phyloP scores from a whole-genome alignment of 2,888 invertebrate genomes.

The Cheilosia variabilis region DNA sequence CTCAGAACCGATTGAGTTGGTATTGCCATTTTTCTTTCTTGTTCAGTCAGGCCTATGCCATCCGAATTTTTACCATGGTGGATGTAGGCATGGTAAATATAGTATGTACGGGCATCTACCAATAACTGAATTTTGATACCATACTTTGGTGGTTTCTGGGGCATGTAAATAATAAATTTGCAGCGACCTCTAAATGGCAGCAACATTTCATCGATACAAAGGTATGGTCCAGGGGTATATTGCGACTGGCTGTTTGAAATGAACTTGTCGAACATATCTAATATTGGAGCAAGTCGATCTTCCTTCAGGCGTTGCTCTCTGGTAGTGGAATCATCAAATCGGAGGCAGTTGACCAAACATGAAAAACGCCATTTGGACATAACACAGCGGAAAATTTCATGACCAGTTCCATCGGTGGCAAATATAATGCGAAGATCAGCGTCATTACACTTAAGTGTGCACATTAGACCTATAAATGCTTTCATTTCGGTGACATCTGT shows the following conservation, averaged over 20 bases:
- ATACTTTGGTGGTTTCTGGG: conserved; percentile 70
- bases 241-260: conserved; percentile 65
- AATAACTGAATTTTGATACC: conserved; percentile 68
- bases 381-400: conserved; percentile 58
- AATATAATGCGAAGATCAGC: conserved; percentile 55
- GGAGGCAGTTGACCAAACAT: conserved; percentile 65
- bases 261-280: conserved; percentile 68
- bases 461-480: too few species aligned
- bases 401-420: conserved; percentile 62
- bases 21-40: conserved; percentile 40
- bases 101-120: conserved; percentile 46
- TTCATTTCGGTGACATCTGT: too few species aligned
- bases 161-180: conserved; percentile 67
- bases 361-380: conserved; percentile 56
- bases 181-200: conserved; percentile 62
- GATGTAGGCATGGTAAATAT: conserved; percentile 45
- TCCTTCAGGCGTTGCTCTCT: conserved; percentile 51
- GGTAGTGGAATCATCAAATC: conserved; percentile 59
- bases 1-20: conserved; percentile 68
- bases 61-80: conserved; percentile 73
- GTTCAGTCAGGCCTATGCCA: conserved; percentile 54
- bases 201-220: conserved; percentile 71
- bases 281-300: conserved; percentile 63
- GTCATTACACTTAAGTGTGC: conserved; percentile 58
- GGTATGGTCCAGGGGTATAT: conserved; percentile 55